Conservation (phyloP, 2,113 vertebrate species). For the Physeter macrocephalus region DNA sequence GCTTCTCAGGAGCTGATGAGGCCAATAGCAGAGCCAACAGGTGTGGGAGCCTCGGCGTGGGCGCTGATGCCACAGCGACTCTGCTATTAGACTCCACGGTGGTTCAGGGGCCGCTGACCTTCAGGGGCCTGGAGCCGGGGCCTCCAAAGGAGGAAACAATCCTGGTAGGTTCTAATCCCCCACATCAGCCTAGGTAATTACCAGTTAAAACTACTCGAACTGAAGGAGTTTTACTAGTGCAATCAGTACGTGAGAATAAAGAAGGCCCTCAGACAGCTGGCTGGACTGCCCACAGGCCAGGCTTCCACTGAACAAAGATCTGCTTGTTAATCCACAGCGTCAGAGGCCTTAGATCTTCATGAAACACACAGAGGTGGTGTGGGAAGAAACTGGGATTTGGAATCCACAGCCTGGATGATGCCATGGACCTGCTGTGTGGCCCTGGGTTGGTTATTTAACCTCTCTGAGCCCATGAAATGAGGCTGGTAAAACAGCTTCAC, state of each 20-base stretch:
- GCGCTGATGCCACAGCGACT: not conserved
- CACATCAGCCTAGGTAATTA: not conserved
- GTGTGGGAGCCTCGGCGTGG: not conserved
- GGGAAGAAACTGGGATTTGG: not conserved
- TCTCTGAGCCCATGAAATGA: not conserved
- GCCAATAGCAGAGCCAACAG: not conserved
- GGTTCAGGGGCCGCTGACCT: not conserved
- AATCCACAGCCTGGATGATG: not conserved
- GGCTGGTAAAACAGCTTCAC: not conserved
- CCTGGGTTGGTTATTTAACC: not conserved
- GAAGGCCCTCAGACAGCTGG: not conserved
- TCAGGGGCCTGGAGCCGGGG: not conserved
- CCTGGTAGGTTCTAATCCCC: not conserved
- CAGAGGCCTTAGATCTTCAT: not conserved
- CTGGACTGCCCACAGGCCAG: not conserved
- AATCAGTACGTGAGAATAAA: not conserved
- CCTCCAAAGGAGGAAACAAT: not conserved
- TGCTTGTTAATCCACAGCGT: not conserved
- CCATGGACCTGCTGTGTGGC: not conserved
- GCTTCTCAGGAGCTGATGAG: not conserved
- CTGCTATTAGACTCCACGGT: not conserved
- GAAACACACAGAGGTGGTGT: not conserved
- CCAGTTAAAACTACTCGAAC: not conserved
- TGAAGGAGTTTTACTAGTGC: not conserved
- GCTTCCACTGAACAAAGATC: not conserved